A percentile compares a stretch with the other conserved stretches of the same genome.
Evolutionary conservation across 2,888 invertebrate species (phyloP).

Genomic region (Hypercompe scribonia): DNA sequence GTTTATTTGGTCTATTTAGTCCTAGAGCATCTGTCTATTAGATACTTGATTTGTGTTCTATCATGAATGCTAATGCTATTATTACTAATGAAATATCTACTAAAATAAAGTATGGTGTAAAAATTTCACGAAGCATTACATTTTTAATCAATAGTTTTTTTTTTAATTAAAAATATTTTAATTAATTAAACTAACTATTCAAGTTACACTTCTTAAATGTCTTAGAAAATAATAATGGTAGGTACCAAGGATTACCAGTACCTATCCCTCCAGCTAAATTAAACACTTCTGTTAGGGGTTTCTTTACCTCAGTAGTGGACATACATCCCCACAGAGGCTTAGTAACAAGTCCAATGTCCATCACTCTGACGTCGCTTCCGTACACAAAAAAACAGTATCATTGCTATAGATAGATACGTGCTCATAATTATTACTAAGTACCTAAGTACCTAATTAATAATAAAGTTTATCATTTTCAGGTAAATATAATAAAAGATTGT

Average conservation of each 20-base stretch:
- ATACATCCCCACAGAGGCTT: too few relatives aligned
- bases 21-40: neutral
- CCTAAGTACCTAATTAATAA: too few relatives aligned
- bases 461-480: neutral
- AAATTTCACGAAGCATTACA: neutral
- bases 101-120: neutral
- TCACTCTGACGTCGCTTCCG: too few relatives aligned
- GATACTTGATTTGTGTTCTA: neutral
- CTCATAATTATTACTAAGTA: neutral
- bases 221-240: neutral
- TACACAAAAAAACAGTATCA: too few relatives aligned
- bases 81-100: neutral
- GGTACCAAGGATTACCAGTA: neutral
- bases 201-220: neutral
- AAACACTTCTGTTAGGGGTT: neutral
- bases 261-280: neutral
- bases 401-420: neutral
- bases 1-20: too few relatives aligned
- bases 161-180: neutral
- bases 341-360: too few relatives aligned
- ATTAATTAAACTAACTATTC: neutral
- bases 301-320: neutral
- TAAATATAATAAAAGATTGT: slow-evolving; percentile 1
- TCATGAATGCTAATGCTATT: neutral
- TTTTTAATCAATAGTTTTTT: neutral